Base-by-base conservation (phyloP, 2,797 vertebrate genomes). In the Luscinia megarhynchos region DNA sequence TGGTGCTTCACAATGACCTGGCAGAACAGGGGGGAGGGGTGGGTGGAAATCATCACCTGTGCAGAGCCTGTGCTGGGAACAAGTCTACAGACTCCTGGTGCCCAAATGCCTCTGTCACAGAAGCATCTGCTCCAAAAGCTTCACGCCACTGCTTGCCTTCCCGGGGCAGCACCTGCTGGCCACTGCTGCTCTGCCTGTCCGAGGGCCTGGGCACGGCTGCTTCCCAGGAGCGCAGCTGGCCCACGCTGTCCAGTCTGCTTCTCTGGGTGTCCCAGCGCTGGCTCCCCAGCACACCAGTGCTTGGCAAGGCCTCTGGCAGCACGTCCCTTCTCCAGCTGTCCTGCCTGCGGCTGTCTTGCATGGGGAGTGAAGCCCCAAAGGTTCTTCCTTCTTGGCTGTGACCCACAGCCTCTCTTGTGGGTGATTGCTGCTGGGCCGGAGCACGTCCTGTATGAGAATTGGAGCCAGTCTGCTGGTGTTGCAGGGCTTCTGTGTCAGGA, bases 1-100 rank as follows among this genome's bases (percentile, higher is more conserved):
- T 53, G 9, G 48, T 45, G 15, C 36, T 86, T 86, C 26, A 54
- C 11, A 69, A 19, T 9, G 11, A 86, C 43, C 11, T 51, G 23
- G 21, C 26, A 83, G 41, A 89, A 48, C 14, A 19, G 22, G 15
- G 38, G 10, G 11, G 23, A 41, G 10, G n/a, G 11, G 11, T 9
- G 5, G 4, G 3, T 1, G 17, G 17, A 16, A 51, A 17, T 59
- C 29, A 79, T 97, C 82, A 98, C 98, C 98, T 98, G 95, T 94
- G 94, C 63, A 97, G 81, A 73, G 85, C 45, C 66, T 57, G 40
- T 2, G 43, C 58, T 72, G 94, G 79, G 59, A 94, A 72, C 0
- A 15, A 75, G 6, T n/a, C 76, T 70, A 76, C 26, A 41, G 93
- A 45, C 1, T 23, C n/a, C 34, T 64, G 95, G 19, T 70, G 92